Base-by-base conservation (phyloP, 2,888 invertebrate species). In the Galerucella pusilla region DNA sequence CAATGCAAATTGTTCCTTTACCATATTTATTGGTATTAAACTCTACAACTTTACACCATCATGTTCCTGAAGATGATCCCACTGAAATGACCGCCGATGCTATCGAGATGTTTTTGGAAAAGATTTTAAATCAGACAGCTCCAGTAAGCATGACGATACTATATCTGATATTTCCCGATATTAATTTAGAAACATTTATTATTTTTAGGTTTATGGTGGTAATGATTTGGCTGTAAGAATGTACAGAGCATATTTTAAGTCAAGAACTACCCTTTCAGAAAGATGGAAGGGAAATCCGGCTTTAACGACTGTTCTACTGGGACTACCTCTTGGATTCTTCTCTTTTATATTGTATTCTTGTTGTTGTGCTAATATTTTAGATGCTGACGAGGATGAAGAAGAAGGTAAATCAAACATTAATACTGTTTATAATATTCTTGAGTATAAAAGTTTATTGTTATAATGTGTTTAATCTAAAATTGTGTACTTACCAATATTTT, bases 241-340 rank as follows among this genome's bases (percentile, higher is more conserved):
- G 12, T 96, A 95, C 85, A 90, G 97, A 81, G 91, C 93, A 1
- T 92, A 94, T 85, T 98, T 94, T 85, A 97, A 97, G 86, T 91
- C 94, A 16, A 91, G 92, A 81, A 92, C 94, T 42, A 92, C 94
- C 0, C 88, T 98, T 45, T 89, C 90, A n/a, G 94, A 93, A 80
- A 97, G 97, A 96, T 97, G 96, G 96, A 90, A 90, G 78, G 97
- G 97, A 9, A 97, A 97, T 89, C 97, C 98, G 0, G 96, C 98
- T 77, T 89, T 99, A 77, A 98, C 98, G 6, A 91, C 96, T 46
- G 93, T 99, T 7, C 91, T 99, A 68, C 97, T 99, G 87, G 98
- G 98, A 0, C 90, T 99, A 75, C 99, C 99, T 0, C 89, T 97
- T 65, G 96, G 97, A 57, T 98, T 99, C 86, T 91, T 99, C 20